phyloP scores from a whole-genome alignment of 2,888 invertebrate species.

The Vesta saturnalis region DNA sequence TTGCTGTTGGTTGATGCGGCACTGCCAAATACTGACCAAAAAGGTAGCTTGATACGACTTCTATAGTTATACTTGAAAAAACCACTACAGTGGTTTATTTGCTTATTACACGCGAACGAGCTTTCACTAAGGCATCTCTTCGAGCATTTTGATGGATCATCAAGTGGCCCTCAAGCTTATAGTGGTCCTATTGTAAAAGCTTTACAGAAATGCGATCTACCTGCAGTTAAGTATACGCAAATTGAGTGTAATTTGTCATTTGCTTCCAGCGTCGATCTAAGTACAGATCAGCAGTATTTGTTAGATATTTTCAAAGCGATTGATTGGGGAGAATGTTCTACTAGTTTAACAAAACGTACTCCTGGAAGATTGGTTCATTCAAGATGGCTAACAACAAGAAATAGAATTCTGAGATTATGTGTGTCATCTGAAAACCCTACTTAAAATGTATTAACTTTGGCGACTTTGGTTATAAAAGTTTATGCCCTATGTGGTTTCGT shows the following conservation, averaged over 20 bases:
- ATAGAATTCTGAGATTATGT: not conserved
- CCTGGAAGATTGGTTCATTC: not conserved
- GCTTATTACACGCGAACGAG: not conserved
- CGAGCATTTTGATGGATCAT: not conserved
- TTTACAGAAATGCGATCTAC: slow-evolving; percentile 11
- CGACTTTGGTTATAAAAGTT: slow-evolving; percentile 2
- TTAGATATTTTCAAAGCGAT: not conserved
- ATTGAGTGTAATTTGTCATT: not conserved
- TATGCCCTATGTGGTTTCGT: not conserved
- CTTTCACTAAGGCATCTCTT: not conserved
- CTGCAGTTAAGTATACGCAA: not conserved
- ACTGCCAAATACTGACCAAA: not conserved
- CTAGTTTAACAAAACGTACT: not conserved
- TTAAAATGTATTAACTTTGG: not conserved
- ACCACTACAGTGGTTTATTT: slow-evolving; percentile 4
- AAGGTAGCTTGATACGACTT: not conserved
- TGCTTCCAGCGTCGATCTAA: not conserved
- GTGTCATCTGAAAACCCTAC: not conserved
- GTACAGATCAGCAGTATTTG: slow-evolving; percentile 11
- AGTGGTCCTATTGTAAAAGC: not conserved
- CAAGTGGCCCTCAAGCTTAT: not conserved
- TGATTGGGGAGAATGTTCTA: not conserved
- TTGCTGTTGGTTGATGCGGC: not conserved
- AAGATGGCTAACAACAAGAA: slow-evolving; percentile 2
- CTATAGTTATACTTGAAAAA: not conserved